Conservation (phyloP, 2,888 invertebrate species). For the Spodoptera exigua region DNA sequence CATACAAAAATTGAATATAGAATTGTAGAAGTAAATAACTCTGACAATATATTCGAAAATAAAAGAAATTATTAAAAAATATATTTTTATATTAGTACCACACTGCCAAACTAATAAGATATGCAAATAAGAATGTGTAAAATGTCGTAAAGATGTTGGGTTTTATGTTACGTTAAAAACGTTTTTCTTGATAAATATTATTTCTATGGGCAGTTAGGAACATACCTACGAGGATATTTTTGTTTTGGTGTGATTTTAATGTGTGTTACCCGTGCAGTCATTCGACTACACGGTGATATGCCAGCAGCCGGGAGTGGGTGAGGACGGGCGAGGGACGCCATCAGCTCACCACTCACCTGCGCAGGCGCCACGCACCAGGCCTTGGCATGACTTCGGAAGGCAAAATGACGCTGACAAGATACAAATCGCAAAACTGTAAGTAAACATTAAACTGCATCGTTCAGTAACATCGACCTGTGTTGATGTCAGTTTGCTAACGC, state of each 20-base stretch:
- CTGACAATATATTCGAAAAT: conserved; percentile 13
- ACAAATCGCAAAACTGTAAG: conserved; percentile 99
- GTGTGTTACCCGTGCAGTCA: conserved; percentile 89
- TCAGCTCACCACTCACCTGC: conserved; percentile 90
- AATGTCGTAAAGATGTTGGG: conserved; percentile 18
- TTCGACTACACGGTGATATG: conserved; percentile 98
- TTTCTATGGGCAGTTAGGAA: neutral
- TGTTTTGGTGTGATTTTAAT: conserved; percentile 7
- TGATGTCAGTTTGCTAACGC: conserved; percentile 29
- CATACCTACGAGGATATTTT: neutral
- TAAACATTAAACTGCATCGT: conserved; percentile 63
- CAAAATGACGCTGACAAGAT: conserved; percentile 98
- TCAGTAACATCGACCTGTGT: conserved; percentile 16
- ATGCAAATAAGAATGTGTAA: conserved; percentile 41
- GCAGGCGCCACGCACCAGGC: conserved; percentile 92
- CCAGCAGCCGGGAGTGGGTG: conserved; percentile 90
- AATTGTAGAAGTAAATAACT: conserved; percentile 15
- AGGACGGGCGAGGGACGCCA: conserved; percentile 90
- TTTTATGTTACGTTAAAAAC: conserved; percentile 10
- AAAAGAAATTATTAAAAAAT: conserved; percentile 5
- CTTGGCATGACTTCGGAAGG: conserved; percentile 98
- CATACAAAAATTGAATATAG: conserved; percentile 28
- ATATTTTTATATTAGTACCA: conserved; percentile 9
- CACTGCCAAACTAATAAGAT: conserved; percentile 36
- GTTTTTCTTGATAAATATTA: conserved; percentile 5